Evolutionary conservation across 2,797 vertebrate genomes (phyloP).

Genomic region (Champsocephalus gunnari): DNA sequence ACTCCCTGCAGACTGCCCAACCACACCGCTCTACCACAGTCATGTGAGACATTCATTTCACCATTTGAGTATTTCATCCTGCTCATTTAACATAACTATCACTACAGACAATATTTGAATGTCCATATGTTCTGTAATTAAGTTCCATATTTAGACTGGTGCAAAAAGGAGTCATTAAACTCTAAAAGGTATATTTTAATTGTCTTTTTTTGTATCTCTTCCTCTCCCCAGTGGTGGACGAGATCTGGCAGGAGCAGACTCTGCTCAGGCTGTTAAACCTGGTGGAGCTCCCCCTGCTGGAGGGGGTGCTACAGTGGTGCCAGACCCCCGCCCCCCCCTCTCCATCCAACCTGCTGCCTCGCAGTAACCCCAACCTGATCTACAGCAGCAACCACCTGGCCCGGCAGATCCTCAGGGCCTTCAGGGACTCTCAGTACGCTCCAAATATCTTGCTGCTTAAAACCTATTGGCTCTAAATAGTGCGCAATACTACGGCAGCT

Average conservation of each 20-base stretch:
- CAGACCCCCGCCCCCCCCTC: constrained; percentile 50
- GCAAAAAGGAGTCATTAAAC: too few relatives aligned
- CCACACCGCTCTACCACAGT: constrained; percentile 79
- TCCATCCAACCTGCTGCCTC: constrained; percentile 60
- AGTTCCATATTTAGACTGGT: too few relatives aligned
- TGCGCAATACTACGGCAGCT: background rate
- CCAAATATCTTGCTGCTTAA: constrained; percentile 3
- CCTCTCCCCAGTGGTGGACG: constrained; percentile 84
- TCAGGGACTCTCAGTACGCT: constrained; percentile 89
- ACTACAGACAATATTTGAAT: too few relatives aligned
- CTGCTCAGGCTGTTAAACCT: constrained; percentile 89
- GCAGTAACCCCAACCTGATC: constrained; percentile 77
- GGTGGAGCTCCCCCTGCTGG: constrained; percentile 93
- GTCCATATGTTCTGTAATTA: too few relatives aligned
- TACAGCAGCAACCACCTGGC: constrained; percentile 90
- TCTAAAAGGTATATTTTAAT: too few relatives aligned
- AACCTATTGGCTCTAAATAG: background rate
- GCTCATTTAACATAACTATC: too few relatives aligned
- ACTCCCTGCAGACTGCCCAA: constrained; percentile 80
- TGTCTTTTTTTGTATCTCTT: background rate
- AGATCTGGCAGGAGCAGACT: constrained; percentile 95
- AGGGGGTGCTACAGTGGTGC: constrained; percentile 87
- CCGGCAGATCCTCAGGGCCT: constrained; percentile 91
- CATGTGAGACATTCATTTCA: constrained; percentile 76
- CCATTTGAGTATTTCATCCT: background rate